A percentile compares a stretch with the other conserved stretches of the same genome.
These are phyloP conservation scores for Rhagologus leucostigma DNA, from an alignment of 2,113 vertebrate species.

Conservation along the genomic window DNA sequence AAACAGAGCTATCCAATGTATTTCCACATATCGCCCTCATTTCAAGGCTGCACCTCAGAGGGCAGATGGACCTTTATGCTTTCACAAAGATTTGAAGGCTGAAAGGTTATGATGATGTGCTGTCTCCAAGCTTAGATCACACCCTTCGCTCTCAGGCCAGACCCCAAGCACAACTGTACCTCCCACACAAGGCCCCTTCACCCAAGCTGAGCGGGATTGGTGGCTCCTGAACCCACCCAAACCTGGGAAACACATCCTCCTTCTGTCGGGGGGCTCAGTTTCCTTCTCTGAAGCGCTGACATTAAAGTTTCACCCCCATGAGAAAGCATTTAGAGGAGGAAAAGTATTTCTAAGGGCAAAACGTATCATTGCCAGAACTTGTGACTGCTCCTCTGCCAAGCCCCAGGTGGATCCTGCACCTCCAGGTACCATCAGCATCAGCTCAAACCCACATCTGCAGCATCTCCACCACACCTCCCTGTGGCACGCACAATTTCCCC, in stretches of 20 bases:
- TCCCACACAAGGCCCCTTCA: not conserved
- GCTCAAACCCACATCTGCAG: not conserved
- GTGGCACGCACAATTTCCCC: accelerated
- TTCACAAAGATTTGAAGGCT: not conserved
- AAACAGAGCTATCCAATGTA: not conserved
- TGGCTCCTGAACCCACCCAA: not conserved
- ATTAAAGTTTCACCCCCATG: not conserved
- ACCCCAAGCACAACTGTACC: not conserved
- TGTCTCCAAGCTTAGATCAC: not conserved
- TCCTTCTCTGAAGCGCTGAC: not conserved
- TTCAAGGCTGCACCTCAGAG: not conserved
- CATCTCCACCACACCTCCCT: not conserved
- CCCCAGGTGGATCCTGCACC: not conserved
- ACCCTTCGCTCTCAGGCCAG: not conserved
- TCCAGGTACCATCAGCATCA: not conserved
- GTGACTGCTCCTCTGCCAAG: not conserved
- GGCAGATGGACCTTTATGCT: not conserved
- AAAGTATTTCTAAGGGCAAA: not conserved
- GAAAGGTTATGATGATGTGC: not conserved
- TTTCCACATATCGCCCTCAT: not conserved
- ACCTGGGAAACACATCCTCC: not conserved
- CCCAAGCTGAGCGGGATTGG: accelerated
- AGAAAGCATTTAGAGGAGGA: not conserved
- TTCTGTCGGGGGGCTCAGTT: not conserved
- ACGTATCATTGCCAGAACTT: not conserved